Evolutionary conservation across 2,797 vertebrate genomes (phyloP).

Genomic region (Brachyrhaphis roseni): DNA sequence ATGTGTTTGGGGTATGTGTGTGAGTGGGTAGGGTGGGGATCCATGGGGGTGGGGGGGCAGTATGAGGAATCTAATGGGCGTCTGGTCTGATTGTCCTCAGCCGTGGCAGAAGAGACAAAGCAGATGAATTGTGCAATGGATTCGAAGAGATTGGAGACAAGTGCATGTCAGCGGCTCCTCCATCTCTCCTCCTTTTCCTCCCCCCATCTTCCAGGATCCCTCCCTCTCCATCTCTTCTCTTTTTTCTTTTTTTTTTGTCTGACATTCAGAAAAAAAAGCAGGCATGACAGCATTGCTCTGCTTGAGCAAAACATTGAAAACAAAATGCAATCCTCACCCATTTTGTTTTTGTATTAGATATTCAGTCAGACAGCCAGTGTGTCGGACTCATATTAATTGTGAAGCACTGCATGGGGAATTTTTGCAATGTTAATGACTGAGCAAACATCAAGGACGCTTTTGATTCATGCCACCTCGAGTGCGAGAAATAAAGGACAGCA

Average conservation of each 20-base stretch:
- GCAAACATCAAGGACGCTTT: constrained; percentile 71
- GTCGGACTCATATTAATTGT: constrained; percentile 74
- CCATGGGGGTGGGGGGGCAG: constrained; percentile 77
- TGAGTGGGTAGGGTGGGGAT: constrained; percentile 30
- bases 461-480: constrained; percentile 69
- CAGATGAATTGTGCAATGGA: constrained; percentile 99
- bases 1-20: constrained; percentile 65
- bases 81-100: constrained; percentile 99
- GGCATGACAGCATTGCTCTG: constrained; percentile 82
- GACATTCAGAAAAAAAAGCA: constrained; percentile 79
- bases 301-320: constrained; percentile 84
- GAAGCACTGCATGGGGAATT: constrained; percentile 66
- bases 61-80: constrained; percentile 99
- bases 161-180: constrained; percentile 91
- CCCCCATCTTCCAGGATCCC: constrained; percentile 75
- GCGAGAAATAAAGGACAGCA: constrained; percentile 63
- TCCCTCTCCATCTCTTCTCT: constrained; percentile 78
- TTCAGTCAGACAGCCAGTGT: constrained; percentile 64
- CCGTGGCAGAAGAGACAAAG: constrained; percentile 99
- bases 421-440: constrained; percentile 69
- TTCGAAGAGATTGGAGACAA: constrained; percentile 99
- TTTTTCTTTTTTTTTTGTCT: constrained; percentile 75
- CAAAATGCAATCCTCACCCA: constrained; percentile 79
- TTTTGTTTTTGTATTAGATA: constrained; percentile 74
- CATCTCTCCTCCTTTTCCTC: constrained; percentile 70